A percentile compares a stretch with the other conserved stretches of the same genome.
phyloP scores from a whole-genome alignment of 2,113 vertebrate genomes.

The Oncorhynchus mykiss region DNA sequence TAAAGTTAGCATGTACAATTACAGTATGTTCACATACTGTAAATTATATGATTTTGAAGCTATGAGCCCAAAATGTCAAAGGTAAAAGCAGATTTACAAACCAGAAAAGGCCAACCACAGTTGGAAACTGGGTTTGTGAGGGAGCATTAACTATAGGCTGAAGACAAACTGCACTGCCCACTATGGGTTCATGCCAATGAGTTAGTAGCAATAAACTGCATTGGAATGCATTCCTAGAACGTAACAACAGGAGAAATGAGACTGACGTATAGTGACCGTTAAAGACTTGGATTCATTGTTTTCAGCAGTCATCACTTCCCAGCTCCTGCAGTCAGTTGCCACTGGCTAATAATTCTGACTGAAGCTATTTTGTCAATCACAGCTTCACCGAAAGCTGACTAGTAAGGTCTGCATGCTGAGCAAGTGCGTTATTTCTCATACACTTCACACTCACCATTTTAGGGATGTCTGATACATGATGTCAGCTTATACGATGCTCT shows the following conservation, averaged over 20 bases:
- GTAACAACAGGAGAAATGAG: neutral
- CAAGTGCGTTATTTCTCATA: too few relatives aligned
- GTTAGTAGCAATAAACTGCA: neutral
- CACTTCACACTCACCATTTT: too few relatives aligned
- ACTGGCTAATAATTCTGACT: too few relatives aligned
- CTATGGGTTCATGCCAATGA: neutral
- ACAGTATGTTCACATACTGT: neutral
- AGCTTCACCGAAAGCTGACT: too few relatives aligned
- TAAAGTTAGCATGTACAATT: constrained; percentile 6
- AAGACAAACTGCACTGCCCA: neutral
- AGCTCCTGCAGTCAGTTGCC: too few relatives aligned
- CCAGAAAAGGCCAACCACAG: neutral
- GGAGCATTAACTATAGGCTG: neutral
- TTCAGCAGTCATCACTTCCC: too few relatives aligned
- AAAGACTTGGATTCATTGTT: neutral
- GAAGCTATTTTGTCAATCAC: too few relatives aligned
- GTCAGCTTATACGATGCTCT: too few relatives aligned
- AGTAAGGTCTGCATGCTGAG: too few relatives aligned
- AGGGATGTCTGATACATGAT: too few relatives aligned
- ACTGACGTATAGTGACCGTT: neutral
- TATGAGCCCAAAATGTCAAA: neutral
- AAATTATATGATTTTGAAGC: neutral
- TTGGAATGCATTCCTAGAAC: neutral
- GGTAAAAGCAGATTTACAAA: neutral
- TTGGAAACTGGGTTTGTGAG: neutral